Evolutionary conservation across 2,113 vertebrate genomes (phyloP), one percentile per base, ranked within the genome.

Genomic region (Lasiurus borealis): DNA sequence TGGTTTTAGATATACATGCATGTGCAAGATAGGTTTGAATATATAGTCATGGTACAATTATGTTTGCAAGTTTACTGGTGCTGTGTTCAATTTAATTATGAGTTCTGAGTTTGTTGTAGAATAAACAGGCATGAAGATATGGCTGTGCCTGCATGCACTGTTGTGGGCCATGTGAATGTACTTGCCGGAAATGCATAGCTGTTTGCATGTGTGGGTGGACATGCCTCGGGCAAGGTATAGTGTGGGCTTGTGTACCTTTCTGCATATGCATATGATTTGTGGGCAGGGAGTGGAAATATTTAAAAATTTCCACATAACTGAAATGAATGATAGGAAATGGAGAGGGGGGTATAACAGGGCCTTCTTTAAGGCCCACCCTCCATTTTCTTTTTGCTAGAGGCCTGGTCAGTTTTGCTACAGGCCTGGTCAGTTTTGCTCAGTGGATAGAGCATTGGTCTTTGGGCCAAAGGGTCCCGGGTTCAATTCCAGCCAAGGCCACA

Each of bases 201-300:
- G 16, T 50, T 27, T 80, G 44, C 16, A 15, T 36, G 18, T 68
- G 77, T 64, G 88, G 34, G 48, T 18, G 11, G 29, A 12, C 62
- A 21, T 11, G 36, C 8, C 25, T 40, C 21, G 18, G 23, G 46
- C 25, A 46, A 71, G 25, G 46, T 13, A 27, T 48, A 29, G 19
- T 71, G 48, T 52, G 57, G 25, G 59, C 40, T 52, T 82, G 62
- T 68, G 50, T 31, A 48, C 6, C 9, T 64, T 10, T 12, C 8
- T 85, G 31, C 46, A 69, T 77, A 57, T 64, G 36, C 23, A 46
- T 81, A 29, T 59, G 66, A 34, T 87, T 82, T 54, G 59, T 85
- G 54, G 46, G 68, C n/a, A 95, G 78, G 40, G 85, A 85, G 68
- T 27, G 85, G 62, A 93, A 86, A 95, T 88, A 23, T 27, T 90